Conservation (phyloP, 2,113 vertebrate genomes). For the Acrocephalus arundinaceus region DNA sequence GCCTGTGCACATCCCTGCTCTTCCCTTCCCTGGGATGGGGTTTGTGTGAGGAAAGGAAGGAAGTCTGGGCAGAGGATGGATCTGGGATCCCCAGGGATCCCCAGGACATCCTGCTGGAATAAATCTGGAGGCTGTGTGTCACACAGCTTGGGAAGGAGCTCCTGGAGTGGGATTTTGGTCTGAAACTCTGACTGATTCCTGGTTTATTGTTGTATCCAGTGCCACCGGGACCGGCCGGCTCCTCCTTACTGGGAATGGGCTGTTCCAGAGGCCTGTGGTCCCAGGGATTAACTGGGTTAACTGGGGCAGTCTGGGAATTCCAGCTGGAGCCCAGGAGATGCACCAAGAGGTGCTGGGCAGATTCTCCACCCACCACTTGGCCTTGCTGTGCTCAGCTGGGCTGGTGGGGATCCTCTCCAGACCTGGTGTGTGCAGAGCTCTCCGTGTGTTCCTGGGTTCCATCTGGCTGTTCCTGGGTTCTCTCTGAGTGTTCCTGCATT, state of each 20-base stretch:
- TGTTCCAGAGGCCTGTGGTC: not conserved
- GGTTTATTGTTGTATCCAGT: rapidly evolving
- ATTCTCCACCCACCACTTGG: not conserved
- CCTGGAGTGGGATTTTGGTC: not conserved
- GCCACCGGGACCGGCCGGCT: rapidly evolving
- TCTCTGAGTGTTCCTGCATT: not conserved
- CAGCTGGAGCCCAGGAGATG: not conserved
- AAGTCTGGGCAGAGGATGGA: not conserved
- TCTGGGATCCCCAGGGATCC: not conserved
- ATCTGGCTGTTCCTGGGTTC: not conserved
- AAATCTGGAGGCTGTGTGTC: not conserved
- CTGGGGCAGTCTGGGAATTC: not conserved
- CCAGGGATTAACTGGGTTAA: not conserved
- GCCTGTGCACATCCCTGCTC: not conserved
- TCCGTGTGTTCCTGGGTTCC: not conserved
- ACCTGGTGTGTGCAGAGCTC: not conserved
- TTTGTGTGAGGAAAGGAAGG: rapidly evolving
- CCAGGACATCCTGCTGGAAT: not conserved
- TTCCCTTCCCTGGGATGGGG: rapidly evolving
- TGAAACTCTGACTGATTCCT: rapidly evolving
- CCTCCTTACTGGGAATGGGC: not conserved
- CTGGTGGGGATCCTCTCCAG: not conserved
- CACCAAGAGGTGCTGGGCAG: not conserved
- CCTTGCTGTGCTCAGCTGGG: not conserved
- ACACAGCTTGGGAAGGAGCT: not conserved